A percentile compares a stretch with the other conserved stretches of the same genome.
These are phyloP conservation scores for Palythoa heliodiscus DNA, from an alignment of 92 coral and sea anemone species.

Conservation along the genomic window DNA sequence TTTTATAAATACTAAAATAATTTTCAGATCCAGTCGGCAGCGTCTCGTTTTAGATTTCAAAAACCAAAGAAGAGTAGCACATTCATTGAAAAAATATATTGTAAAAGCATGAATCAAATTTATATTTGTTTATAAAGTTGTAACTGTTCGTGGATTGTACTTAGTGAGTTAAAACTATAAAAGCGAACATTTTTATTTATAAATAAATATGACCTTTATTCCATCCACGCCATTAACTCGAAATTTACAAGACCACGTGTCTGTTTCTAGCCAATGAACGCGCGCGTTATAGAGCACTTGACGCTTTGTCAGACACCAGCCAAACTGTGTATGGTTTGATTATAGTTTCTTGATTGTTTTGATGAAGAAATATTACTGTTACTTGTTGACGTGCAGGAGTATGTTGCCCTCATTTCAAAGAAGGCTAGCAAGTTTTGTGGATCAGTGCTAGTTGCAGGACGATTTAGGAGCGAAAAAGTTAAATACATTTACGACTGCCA, in stretches of 20 bases:
- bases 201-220: background rate
- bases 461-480: background rate
- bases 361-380: background rate
- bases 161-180: background rate
- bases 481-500: background rate
- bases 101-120: too few species aligned
- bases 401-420: background rate
- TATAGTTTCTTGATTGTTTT: background rate
- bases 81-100: too few species aligned
- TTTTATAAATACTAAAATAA: too few species aligned
- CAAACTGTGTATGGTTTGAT: background rate
- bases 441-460: background rate
- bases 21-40: too few species aligned
- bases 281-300: background rate
- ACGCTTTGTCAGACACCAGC: background rate
- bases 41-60: too few species aligned
- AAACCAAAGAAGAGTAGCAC: too few species aligned
- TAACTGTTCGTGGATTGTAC: background rate
- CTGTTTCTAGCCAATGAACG: slow-evolving; percentile 10
- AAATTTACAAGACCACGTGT: slow-evolving; percentile 29
- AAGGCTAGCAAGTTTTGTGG: background rate
- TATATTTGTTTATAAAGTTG: background rate
- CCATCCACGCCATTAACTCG: background rate
- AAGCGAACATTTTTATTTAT: background rate
- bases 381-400: background rate